Conservation (phyloP, 2,888 invertebrate species). For the Standfussiana lucernea region DNA sequence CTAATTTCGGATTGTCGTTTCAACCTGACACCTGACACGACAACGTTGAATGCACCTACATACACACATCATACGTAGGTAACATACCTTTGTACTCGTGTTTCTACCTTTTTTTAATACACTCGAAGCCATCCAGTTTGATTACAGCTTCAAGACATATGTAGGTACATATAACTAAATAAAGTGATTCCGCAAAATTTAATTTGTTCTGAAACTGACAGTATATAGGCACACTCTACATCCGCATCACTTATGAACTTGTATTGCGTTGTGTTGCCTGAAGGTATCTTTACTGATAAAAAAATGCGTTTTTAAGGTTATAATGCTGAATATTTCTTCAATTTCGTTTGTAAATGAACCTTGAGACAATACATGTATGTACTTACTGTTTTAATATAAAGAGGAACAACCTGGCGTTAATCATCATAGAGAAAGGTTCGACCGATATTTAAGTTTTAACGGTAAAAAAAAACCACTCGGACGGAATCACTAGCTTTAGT, state of each 20-base stretch:
- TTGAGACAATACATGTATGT: not conserved
- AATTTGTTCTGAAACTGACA: not conserved
- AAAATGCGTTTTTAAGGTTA: no score
- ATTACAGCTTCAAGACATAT: not conserved
- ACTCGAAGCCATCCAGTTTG: not conserved
- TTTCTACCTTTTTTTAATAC: not conserved
- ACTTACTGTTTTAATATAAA: not conserved
- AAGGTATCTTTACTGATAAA: no score
- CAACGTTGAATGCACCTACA: conserved; percentile 6
- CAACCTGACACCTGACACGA: conserved; percentile 37
- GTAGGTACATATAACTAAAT: not conserved
- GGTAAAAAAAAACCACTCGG: not conserved
- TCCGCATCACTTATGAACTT: no score
- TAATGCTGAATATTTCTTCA: not conserved
- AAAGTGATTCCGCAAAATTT: not conserved
- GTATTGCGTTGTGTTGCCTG: no score
- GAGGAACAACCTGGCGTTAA: not conserved
- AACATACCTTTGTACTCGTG: not conserved
- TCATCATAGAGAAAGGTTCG: not conserved
- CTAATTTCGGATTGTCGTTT: conserved; percentile 45
- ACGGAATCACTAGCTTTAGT: not conserved
- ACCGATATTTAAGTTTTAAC: not conserved
- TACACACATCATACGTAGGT: not conserved
- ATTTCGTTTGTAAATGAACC: not conserved
- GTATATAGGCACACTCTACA: not conserved